Conservation (phyloP, 2,888 invertebrate species). For the Thumatha senex region DNA sequence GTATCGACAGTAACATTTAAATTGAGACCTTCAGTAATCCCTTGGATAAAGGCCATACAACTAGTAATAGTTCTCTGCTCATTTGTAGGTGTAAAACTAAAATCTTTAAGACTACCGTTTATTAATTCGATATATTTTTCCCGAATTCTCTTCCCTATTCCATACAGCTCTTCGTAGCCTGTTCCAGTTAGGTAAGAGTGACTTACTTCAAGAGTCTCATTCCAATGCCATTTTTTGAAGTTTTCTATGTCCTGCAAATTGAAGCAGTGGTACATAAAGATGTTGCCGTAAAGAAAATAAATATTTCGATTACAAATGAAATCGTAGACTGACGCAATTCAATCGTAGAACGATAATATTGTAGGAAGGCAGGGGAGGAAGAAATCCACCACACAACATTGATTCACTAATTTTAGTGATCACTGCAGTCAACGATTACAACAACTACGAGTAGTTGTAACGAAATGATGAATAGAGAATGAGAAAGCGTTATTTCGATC, state of each 20-base stretch:
- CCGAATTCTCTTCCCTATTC: constrained; percentile 76
- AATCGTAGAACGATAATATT: too few relatives aligned
- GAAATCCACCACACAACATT: too few relatives aligned
- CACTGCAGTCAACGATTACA: too few relatives aligned
- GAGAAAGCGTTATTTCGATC: too few relatives aligned
- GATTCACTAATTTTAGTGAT: too few relatives aligned
- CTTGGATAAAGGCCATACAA: constrained; percentile 85
- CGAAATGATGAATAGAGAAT: too few relatives aligned
- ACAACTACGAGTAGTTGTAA: too few relatives aligned
- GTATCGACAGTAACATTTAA: constrained; percentile 49
- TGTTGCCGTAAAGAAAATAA: background rate
- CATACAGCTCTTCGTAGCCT: constrained; percentile 86
- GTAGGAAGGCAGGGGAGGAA: too few relatives aligned
- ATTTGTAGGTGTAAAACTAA: constrained; percentile 85
- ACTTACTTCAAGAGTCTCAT: constrained; percentile 81
- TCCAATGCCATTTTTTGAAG: constrained; percentile 86
- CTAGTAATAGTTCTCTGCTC: constrained; percentile 85
- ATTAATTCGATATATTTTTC: constrained; percentile 68
- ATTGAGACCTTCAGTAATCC: constrained; percentile 57
- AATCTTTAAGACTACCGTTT: constrained; percentile 63
- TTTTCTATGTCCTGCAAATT: constrained; percentile 84
- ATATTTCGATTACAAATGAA: background rate
- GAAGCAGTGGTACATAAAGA: too few relatives aligned
- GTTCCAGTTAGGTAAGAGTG: constrained; percentile 82
- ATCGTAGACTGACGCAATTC: background rate